Conservation (phyloP, 2,888 invertebrate species). For the Argyra leucocephala region DNA sequence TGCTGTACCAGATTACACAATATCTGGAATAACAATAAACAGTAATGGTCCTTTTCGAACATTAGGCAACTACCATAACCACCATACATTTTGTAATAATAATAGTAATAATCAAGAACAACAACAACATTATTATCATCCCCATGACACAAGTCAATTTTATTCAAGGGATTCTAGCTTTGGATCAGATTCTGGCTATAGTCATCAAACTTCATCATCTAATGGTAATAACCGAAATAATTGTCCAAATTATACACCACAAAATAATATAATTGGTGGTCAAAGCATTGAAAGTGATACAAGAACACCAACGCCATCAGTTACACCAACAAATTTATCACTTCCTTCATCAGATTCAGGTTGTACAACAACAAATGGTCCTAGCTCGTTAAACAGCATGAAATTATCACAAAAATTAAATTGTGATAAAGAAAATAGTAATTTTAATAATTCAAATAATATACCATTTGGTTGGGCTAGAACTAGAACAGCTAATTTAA, state of each 20-base stretch:
- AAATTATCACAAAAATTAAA: not conserved
- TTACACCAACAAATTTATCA: not conserved
- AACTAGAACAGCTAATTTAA: not conserved
- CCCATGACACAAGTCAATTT: constrained; percentile 32
- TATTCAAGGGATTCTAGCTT: constrained; percentile 67
- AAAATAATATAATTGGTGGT: not conserved
- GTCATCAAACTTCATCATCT: constrained; percentile 48
- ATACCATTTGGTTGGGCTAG: not conserved
- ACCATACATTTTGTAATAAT: constrained; percentile 21
- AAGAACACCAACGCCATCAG: not conserved
- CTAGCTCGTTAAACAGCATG: not conserved
- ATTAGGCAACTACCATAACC: constrained; percentile 19
- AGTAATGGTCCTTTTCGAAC: constrained; percentile 23
- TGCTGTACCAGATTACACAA: constrained; percentile 31
- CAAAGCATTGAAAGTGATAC: too few relatives aligned
- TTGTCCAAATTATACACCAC: not conserved
- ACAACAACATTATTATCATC: constrained; percentile 16
- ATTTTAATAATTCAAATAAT: not conserved
- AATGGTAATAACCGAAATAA: not conserved
- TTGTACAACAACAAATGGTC: not conserved
- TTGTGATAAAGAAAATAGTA: constrained; percentile 1
- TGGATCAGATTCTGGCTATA: constrained; percentile 78
- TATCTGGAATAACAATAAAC: constrained; percentile 10
- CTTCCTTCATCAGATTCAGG: not conserved
- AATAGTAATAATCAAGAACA: too few relatives aligned